Evolutionary conservation across 2,888 invertebrate genomes (phyloP).

Genomic region (Bhutanitis thaidina): DNA sequence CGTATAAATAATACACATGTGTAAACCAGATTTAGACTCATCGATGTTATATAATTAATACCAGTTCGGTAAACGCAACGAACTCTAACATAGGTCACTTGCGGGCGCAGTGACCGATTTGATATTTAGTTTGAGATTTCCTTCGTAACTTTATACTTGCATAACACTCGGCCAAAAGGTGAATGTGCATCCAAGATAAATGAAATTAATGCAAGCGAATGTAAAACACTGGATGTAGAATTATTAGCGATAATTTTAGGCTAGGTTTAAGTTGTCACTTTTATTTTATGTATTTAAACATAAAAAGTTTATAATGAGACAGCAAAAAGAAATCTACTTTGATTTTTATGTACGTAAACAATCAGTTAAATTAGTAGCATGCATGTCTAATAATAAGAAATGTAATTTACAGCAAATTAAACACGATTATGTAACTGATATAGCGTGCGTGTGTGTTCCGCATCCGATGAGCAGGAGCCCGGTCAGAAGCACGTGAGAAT

Average conservation of each 20-base stretch:
- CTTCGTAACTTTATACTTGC: constrained; percentile 14
- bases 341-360: too few species aligned
- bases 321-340: too few species aligned
- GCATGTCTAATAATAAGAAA: neutral
- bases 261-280: too few species aligned
- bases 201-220: constrained; percentile 6
- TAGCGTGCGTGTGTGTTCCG: constrained; percentile 48
- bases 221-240: neutral
- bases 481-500: constrained; percentile 33
- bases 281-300: too few species aligned
- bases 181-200: constrained; percentile 1
- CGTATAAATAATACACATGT: too few species aligned
- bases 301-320: too few species aligned
- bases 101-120: constrained; percentile 13
- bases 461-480: constrained; percentile 51
- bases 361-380: too few species aligned
- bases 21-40: too few species aligned
- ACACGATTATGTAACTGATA: constrained; percentile 20
- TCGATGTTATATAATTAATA: neutral
- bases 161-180: constrained; percentile 8
- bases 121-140: constrained; percentile 16
- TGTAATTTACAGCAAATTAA: constrained; percentile 8
- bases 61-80: neutral
- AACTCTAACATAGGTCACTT: constrained; percentile 14
- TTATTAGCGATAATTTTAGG: too few species aligned